These are phyloP conservation scores for Sphaeridia pumilis DNA, from an alignment of 2,888 invertebrate genomes.

Conservation along the genomic window DNA sequence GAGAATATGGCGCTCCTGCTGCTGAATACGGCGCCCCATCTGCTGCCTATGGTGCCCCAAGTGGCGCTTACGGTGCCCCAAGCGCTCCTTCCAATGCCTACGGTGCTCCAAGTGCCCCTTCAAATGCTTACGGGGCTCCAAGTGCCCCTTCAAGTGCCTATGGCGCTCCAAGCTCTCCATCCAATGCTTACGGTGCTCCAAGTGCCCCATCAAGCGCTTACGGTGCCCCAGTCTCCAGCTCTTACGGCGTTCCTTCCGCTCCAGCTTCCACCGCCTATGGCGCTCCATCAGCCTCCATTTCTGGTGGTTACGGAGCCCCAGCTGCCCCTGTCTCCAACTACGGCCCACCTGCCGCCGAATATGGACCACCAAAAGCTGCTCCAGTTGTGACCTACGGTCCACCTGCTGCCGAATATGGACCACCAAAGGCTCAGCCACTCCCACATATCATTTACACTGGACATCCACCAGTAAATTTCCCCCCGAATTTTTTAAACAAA, in stretches of 20 bases:
- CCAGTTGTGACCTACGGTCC: background rate
- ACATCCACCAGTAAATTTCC: conserved; percentile 19
- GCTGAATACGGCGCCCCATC: conserved; percentile 10
- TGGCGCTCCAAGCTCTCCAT: conserved; percentile 14
- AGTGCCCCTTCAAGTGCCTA: conserved; percentile 14
- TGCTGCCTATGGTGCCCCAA: conserved; percentile 15
- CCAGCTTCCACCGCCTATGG: conserved; percentile 8
- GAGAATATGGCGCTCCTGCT: conserved; percentile 2
- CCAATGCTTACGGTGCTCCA: conserved; percentile 5
- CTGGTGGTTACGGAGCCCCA: conserved; percentile 23
- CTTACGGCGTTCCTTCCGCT: background rate
- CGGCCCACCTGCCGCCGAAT: conserved; percentile 7
- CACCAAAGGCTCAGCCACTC: conserved; percentile 20
- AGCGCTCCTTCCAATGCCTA: background rate
- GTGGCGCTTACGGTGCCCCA: conserved; percentile 22
- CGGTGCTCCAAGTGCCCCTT: conserved; percentile 15
- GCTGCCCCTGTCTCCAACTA: conserved; percentile 6
- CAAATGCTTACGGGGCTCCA: conserved; percentile 15
- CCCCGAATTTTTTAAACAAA: background rate
- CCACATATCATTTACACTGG: conserved; percentile 39
- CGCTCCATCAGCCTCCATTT: background rate
- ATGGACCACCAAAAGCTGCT: background rate
- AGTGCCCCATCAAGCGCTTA: background rate
- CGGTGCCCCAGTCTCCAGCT: conserved; percentile 1
- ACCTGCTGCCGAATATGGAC: conserved; percentile 1